Percentiles rank a stretch among this genome's conserved stretches.
Evolutionary conservation across 2,888 invertebrate genomes (phyloP).

Genomic region (Pachycephus smyrnensis): DNA sequence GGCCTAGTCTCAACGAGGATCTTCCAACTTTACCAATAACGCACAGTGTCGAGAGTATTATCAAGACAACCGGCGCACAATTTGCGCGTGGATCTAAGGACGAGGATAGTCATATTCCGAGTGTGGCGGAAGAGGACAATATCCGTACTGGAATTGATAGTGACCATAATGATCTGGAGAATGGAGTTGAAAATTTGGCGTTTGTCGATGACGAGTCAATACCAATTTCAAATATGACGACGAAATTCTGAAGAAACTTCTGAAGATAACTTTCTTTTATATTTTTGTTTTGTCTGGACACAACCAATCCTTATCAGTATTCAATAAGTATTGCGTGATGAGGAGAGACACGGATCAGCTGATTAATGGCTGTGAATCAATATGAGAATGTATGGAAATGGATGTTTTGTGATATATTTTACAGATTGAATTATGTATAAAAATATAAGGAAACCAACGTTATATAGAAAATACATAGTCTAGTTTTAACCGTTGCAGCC

Average conservation of each 20-base stretch:
- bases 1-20: constrained; percentile 71
- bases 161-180: neutral
- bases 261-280: neutral
- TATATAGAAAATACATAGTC: neutral
- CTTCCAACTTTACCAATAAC: constrained; percentile 48
- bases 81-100: neutral
- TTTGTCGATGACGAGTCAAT: constrained; percentile 36
- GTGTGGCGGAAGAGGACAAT: constrained; percentile 22
- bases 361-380: neutral
- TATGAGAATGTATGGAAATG: neutral
- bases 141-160: constrained; percentile 1
- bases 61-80: constrained; percentile 27
- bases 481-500: neutral
- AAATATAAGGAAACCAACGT: neutral
- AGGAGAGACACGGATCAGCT: neutral
- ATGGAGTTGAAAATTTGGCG: constrained; percentile 32
- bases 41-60: constrained; percentile 48
- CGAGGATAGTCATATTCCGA: neutral
- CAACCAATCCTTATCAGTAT: neutral
- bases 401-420: neutral
- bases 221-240: constrained; percentile 19
- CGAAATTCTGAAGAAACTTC: constrained; percentile 32
- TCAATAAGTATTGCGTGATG: constrained; percentile 1
- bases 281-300: neutral
- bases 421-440: neutral